A percentile compares a stretch with the other conserved stretches of the same genome.
Evolutionary conservation across 1,140 invertebrate species (phyloP).

Genomic region (Microplitis demolitor): DNA sequence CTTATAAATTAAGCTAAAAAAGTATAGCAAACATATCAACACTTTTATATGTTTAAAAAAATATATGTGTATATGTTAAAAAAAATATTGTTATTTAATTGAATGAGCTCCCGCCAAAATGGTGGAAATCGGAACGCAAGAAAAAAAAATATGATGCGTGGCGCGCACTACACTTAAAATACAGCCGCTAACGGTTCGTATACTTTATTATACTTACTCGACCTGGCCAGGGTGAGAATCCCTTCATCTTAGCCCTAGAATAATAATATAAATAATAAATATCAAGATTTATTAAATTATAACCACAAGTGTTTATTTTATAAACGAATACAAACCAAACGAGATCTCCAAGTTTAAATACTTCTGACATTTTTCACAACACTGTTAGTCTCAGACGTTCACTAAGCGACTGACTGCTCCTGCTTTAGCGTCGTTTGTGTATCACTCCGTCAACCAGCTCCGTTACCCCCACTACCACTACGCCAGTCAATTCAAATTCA

Average conservation of each 20-base stretch:
- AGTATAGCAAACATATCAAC: background rate
- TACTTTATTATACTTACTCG: slow-evolving; percentile 72
- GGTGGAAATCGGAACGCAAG: slow-evolving; percentile 17
- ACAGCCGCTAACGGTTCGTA: slow-evolving; percentile 39
- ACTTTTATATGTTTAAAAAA: no score
- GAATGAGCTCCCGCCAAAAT: slow-evolving; percentile 39
- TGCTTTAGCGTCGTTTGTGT: slow-evolving; percentile 48
- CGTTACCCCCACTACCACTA: slow-evolving; percentile 22
- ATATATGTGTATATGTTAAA: no score
- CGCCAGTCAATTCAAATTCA: slow-evolving; percentile 3
- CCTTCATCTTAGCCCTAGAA: slow-evolving; percentile 95
- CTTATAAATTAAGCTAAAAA: background rate
- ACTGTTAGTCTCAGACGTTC: slow-evolving; percentile 40
- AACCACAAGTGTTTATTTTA: slow-evolving; percentile 14
- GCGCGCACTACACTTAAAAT: slow-evolving; percentile 33
- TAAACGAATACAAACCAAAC: slow-evolving; percentile 70
- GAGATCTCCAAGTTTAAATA: slow-evolving; percentile 74
- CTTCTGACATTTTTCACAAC: slow-evolving; percentile 61
- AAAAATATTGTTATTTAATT: background rate
- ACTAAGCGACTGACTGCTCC: slow-evolving; percentile 53
- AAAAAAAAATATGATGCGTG: slow-evolving; percentile 32
- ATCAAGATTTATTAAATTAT: slow-evolving; percentile 15
- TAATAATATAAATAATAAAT: slow-evolving; percentile 51
- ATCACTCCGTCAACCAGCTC: slow-evolving; percentile 41
- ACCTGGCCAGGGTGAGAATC: slow-evolving; percentile 91